phyloP scores from a whole-genome alignment of 2,113 vertebrate genomes.

The Haemorhous mexicanus region DNA sequence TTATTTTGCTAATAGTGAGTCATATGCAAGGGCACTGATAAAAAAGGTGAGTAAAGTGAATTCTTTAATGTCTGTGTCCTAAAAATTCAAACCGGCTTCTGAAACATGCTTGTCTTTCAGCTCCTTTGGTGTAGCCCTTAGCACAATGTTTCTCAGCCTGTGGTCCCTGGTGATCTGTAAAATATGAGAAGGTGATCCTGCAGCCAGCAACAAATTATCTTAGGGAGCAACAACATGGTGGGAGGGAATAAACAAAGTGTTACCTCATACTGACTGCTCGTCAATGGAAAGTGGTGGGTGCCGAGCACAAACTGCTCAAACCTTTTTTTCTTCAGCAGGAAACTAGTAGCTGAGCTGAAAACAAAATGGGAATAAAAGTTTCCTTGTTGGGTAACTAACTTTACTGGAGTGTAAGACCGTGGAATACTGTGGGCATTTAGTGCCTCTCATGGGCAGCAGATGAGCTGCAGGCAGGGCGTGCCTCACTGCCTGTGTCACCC shows the following conservation, averaged over 20 bases:
- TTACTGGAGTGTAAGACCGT: not conserved
- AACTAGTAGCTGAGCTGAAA: not conserved
- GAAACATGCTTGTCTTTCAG: not conserved
- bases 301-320: not conserved
- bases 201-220: not conserved
- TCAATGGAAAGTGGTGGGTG: not conserved
- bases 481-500: not conserved
- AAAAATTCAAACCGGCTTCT: not conserved
- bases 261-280: not conserved
- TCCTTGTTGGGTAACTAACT: not conserved
- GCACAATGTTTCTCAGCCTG: not conserved
- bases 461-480: not conserved
- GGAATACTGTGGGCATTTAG: not conserved
- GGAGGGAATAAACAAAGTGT: not conserved
- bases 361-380: not conserved
- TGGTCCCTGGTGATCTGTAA: not conserved
- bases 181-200: not conserved
- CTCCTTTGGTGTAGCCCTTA: not conserved
- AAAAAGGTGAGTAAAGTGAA: slow-evolving; percentile 82
- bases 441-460: not conserved
- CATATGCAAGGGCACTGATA: slow-evolving; percentile 84
- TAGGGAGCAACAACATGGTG: not conserved
- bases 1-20: slow-evolving; percentile 96
- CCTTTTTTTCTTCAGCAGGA: not conserved
- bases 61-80: not conserved